Percentiles rank a stretch among this genome's conserved stretches.
phyloP scores from a whole-genome alignment of 2,113 vertebrate species.

The Anser brachyrhynchus region DNA sequence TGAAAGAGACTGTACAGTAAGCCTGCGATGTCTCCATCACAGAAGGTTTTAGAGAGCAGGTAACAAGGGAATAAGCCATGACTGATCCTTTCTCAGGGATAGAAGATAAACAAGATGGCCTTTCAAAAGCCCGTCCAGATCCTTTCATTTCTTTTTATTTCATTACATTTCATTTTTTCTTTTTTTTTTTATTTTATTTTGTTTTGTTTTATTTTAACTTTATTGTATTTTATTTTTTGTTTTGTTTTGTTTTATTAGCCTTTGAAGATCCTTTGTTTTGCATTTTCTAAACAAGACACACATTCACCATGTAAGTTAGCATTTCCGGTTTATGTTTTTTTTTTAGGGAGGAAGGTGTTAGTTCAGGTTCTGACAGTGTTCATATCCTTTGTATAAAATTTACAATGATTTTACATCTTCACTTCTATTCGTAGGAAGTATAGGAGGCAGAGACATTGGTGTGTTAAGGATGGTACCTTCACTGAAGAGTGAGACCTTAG shows the following conservation, averaged over 20 bases:
- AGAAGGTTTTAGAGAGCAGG: background rate
- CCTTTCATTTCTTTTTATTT: too few species aligned
- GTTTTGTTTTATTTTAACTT: too few species aligned
- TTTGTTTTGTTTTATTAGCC: background rate
- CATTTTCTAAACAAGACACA: background rate
- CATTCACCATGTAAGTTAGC: background rate
- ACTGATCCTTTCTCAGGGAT: background rate
- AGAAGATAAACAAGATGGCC: background rate
- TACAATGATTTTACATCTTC: background rate
- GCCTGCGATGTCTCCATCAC: background rate
- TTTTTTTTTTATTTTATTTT: too few species aligned
- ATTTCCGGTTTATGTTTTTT: background rate
- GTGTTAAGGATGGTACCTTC: background rate
- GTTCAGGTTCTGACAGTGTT: background rate
- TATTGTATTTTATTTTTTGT: too few species aligned
- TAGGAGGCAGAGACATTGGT: background rate
- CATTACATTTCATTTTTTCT: background rate
- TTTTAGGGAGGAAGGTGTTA: background rate
- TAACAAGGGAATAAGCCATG: background rate
- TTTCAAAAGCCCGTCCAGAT: background rate
- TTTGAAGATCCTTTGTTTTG: background rate
- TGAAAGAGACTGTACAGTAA: background rate
- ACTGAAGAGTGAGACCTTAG: background rate
- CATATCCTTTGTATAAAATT: rapidly evolving
- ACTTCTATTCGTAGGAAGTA: background rate